Percentiles rank a stretch among this genome's conserved stretches.
These are phyloP conservation scores for Pampus argenteus DNA, from an alignment of 2,797 vertebrate species.

Conservation along the genomic window DNA sequence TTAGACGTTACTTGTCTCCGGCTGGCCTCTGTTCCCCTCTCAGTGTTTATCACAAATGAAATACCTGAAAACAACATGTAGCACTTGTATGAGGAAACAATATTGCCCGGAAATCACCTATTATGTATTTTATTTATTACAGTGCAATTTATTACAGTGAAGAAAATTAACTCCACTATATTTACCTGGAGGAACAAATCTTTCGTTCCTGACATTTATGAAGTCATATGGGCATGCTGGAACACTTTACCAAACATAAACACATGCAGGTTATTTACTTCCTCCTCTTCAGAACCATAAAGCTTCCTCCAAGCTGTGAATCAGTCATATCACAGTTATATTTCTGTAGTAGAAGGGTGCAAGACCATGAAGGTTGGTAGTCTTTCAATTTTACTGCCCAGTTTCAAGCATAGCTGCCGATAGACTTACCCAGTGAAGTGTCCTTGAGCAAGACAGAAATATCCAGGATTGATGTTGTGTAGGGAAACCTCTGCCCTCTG, in stretches of 20 bases:
- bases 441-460: slow-evolving; percentile 15
- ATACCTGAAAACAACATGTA: no score
- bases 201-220: slow-evolving; percentile 31
- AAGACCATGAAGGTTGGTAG: not conserved
- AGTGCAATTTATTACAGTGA: no score
- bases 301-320: slow-evolving; percentile 13
- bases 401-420: slow-evolving; percentile 15
- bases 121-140: no score
- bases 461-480: not conserved
- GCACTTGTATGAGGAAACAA: no score
- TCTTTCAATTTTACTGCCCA: not conserved
- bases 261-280: slow-evolving; percentile 28
- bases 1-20: not conserved
- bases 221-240: slow-evolving; percentile 13
- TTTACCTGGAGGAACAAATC: slow-evolving; percentile 13
- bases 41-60: no score
- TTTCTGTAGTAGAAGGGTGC: not conserved
- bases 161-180: not conserved
- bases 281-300: not conserved
- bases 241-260: slow-evolving; percentile 29
- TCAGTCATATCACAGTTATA: not conserved
- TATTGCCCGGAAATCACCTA: no score
- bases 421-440: not conserved
- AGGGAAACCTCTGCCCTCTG: not conserved
- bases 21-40: no score